Evolutionary conservation across 2,797 vertebrate genomes (phyloP).

Genomic region (Crocodylus rhombifer): DNA sequence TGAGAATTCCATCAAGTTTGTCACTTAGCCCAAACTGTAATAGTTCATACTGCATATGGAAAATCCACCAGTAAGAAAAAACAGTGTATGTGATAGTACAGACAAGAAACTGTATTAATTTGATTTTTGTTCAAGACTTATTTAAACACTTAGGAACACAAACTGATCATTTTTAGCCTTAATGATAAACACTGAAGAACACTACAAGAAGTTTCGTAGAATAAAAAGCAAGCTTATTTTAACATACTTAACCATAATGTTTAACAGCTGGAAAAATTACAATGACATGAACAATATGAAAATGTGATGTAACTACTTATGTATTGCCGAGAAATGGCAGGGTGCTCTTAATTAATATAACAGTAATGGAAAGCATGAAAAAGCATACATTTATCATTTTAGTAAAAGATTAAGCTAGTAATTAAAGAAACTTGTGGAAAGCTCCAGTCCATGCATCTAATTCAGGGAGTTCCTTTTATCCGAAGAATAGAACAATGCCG

Average conservation of each 20-base stretch:
- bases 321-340: background rate
- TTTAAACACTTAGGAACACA: too few relatives aligned
- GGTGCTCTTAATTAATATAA: background rate
- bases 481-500: background rate
- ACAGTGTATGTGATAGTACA: background rate
- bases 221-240: background rate
- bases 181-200: background rate
- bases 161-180: background rate
- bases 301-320: background rate
- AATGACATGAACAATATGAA: background rate
- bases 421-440: background rate
- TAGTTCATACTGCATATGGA: background rate
- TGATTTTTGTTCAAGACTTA: background rate
- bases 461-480: background rate
- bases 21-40: background rate
- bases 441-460: background rate
- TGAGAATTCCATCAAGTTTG: background rate
- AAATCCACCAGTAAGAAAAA: background rate
- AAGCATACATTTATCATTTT: background rate
- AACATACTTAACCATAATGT: background rate
- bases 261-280: background rate
- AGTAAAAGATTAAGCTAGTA: background rate
- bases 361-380: background rate
- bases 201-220: background rate
- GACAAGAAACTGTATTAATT: background rate